Conservation (phyloP, 2,113 vertebrate genomes). For the Stegastes partitus region DNA sequence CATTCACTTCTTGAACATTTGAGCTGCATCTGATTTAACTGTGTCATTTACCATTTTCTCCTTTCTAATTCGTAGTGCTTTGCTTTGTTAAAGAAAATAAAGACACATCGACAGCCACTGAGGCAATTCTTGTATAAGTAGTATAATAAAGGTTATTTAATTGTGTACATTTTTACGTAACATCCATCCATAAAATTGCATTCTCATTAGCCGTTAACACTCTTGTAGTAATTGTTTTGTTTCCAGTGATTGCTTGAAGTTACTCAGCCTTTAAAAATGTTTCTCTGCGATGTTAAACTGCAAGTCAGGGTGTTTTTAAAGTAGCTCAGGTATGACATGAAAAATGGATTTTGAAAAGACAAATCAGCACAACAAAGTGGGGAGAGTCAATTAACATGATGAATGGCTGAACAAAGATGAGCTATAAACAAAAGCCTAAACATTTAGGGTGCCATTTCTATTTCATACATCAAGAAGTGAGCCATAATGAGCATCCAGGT, state of each 20-base stretch:
- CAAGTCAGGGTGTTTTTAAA: conserved; percentile 42
- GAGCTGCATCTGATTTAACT: not conserved
- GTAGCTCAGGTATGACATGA: conserved; percentile 55
- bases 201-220: conserved; percentile 34
- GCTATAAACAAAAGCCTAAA: conserved; percentile 72
- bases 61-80: not conserved
- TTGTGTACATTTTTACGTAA: conserved; percentile 17
- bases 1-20: too few species aligned
- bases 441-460: conserved; percentile 65
- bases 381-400: conserved; percentile 75
- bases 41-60: not conserved
- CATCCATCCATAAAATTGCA: conserved; percentile 48
- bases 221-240: conserved; percentile 35
- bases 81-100: not conserved
- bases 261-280: conserved; percentile 15
- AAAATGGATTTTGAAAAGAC: conserved; percentile 69
- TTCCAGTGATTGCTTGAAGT: conserved; percentile 25
- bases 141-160: conserved; percentile 17
- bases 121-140: not conserved
- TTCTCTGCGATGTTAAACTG: conserved; percentile 26
- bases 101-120: not conserved
- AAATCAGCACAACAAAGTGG: conserved; percentile 70
- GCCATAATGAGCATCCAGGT: conserved; percentile 71
- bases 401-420: conserved; percentile 57
- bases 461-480: conserved; percentile 74